Evolutionary conservation across 2,797 vertebrate species (phyloP), one percentile per base, ranked within the genome.

Genomic region (Bradypus variegatus): DNA sequence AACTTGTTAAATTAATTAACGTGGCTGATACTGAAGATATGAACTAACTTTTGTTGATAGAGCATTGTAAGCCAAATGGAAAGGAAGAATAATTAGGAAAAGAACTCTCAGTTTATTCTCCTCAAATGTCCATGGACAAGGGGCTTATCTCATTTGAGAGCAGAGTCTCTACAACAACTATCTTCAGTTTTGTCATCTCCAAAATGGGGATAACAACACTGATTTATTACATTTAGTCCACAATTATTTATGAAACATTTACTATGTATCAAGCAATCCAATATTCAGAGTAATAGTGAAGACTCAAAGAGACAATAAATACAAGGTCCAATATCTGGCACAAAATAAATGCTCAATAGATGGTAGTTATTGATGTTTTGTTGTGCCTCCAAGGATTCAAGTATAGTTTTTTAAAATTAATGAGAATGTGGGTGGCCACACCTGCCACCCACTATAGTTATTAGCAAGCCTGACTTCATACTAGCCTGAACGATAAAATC

Each of bases 171-270:
- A 16, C 33, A 64, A 41, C 78, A 88, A 75, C 33, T 29, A 45
- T 80, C 75, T 91, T 72, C 67, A 75, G 27, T 92, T 86, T 84
- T 13, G 23, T 89, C n/a, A 8, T 81, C 45, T 85, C 90, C 73
- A 69, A 84, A 84, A 81, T 13, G 10, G 36, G 55, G 36, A 83
- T 31, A 76, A 79, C 73, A n/a, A n/a, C 25, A 55, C 19, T n/a
- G 21, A 60, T 33, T 65, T 62, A n/a, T 64, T 33, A 8, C 53
- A 55, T 55, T 75, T 41, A 62, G 14, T 70, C 27, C 58, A 6
- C 13, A 50, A 33, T 67, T 70, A 36, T 53, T 81, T 89, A 16
- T 41, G 58, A 67, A 80, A 62, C 31, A 11, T 45, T 45, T 45
- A 45, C 31, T 45, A 2, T 19, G 19, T 31, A n/a, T 36, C 73